Evolutionary conservation across 2,113 vertebrate species (phyloP), one percentile per base, ranked within the genome.

Genomic region (Baryphthengus martii): DNA sequence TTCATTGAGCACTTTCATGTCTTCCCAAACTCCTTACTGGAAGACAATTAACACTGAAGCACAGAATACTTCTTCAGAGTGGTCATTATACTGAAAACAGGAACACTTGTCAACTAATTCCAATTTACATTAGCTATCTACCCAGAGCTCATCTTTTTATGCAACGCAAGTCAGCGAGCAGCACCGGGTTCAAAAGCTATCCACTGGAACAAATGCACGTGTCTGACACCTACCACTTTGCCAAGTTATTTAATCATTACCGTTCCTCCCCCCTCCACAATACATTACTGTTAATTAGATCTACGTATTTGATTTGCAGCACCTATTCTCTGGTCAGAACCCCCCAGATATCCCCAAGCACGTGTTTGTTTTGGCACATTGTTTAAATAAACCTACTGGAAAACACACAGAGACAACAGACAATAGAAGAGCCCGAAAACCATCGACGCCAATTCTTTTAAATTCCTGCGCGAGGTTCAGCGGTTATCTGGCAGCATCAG

Each of bases 361-460:
- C 3, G 0, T 82, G 77, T 65, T 31, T 89, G 44, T 53, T 88
- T 70, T 76, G 72, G 76, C 65, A 88, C 61, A 49, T n/a, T 82
- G 84, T 83, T 88, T 90, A 84, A 86, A 90, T 40, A 86, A 80
- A 96, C 42, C 72, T 50, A 66, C 50, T 37, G n/a, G 85, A 81
- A 91, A 94, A 86, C 2, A 3, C 40, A 29, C 2, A 35, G 7
- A 68, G 37, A 29, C 42, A 91, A 62, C 26, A 88, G 42, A 83
- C 76, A 90, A 74, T 11, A 42, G 65, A 61, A 74, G 45, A 44
- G 44, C 29, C 45, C 55, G 26, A 71, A 93, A 89, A 21, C 11
- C 35, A 86, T 10, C 86, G 35, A 14, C 0, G 0, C 26, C 21
- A 12, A 74, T 72, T 42, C 80, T 37, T 92, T 88, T 26, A 40